Conservation (phyloP, 1,140 invertebrate genomes). For the Leptoteleia sp. region DNA sequence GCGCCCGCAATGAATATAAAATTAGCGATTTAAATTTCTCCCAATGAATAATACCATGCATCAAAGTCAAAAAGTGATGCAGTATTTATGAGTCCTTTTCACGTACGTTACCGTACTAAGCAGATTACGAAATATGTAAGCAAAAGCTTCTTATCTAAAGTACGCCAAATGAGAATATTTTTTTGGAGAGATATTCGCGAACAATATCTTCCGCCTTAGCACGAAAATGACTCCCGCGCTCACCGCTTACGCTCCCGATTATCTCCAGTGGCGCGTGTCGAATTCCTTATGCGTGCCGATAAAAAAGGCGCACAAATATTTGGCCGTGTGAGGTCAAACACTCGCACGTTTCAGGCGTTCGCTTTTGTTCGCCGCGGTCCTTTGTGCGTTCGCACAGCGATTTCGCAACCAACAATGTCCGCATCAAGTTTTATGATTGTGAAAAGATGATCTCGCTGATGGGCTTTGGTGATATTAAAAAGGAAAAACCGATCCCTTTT, state of each 20-base stretch:
- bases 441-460: constrained; percentile 20
- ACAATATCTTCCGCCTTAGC: constrained; percentile 37
- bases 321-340: constrained; percentile 34
- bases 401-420: background rate
- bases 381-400: constrained; percentile 13
- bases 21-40: constrained; percentile 45
- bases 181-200: constrained; percentile 48
- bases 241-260: constrained; percentile 26
- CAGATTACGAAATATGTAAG: constrained; percentile 38
- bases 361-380: constrained; percentile 11
- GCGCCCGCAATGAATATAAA: constrained; percentile 8
- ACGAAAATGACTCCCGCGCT: constrained; percentile 21
- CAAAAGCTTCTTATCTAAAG: constrained; percentile 55
- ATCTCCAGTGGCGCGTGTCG: constrained; percentile 51
- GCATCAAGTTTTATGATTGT: constrained; percentile 22
- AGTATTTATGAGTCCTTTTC: constrained; percentile 23
- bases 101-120: constrained; percentile 30
- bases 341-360: constrained; percentile 27
- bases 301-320: constrained; percentile 50
- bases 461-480: constrained; percentile 3
- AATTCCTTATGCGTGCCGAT: constrained; percentile 46
- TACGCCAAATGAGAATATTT: constrained; percentile 40
- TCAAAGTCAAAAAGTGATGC: constrained; percentile 46
- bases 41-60: constrained; percentile 19
- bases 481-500: too few species aligned